phyloP scores from a whole-genome alignment of 2,797 vertebrate genomes.

The Sciurus carolinensis region DNA sequence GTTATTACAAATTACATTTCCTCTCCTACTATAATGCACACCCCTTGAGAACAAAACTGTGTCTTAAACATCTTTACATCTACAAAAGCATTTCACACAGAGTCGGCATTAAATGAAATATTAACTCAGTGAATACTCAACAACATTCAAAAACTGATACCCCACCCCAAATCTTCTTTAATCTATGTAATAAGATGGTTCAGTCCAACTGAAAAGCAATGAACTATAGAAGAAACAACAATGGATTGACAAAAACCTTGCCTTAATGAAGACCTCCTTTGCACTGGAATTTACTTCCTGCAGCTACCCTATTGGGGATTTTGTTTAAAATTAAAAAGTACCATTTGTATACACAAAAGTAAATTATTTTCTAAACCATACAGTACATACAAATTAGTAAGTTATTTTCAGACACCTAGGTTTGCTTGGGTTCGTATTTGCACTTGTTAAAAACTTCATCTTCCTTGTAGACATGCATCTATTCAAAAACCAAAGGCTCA shows the following conservation, averaged over 20 bases:
- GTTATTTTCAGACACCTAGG: constrained; percentile 48
- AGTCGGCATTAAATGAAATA: background rate
- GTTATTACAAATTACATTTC: background rate
- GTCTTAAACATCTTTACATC: background rate
- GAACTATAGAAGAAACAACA: constrained; percentile 6
- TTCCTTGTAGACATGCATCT: background rate
- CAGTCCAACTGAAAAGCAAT: constrained; percentile 34
- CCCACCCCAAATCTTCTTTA: constrained; percentile 18
- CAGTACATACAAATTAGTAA: constrained; percentile 39
- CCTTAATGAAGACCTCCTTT: constrained; percentile 34
- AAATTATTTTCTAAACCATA: constrained; percentile 42
- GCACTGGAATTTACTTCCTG: constrained; percentile 45
- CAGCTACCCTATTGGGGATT: constrained; percentile 52
- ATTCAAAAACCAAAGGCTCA: constrained; percentile 66
- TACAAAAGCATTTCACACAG: constrained; percentile 53
- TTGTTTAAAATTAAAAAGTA: constrained; percentile 1
- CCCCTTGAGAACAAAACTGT: background rate
- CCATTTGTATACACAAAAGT: background rate
- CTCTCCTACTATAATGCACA: background rate
- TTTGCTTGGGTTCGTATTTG: constrained; percentile 1
- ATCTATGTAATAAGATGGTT: constrained; percentile 73
- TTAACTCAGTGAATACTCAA: constrained; percentile 4
- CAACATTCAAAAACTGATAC: background rate
- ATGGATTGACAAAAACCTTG: constrained; percentile 20
- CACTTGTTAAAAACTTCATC: constrained; percentile 19